Conservation (phyloP, 1,140 invertebrate genomes). For the Drosophila subpulchrella region DNA sequence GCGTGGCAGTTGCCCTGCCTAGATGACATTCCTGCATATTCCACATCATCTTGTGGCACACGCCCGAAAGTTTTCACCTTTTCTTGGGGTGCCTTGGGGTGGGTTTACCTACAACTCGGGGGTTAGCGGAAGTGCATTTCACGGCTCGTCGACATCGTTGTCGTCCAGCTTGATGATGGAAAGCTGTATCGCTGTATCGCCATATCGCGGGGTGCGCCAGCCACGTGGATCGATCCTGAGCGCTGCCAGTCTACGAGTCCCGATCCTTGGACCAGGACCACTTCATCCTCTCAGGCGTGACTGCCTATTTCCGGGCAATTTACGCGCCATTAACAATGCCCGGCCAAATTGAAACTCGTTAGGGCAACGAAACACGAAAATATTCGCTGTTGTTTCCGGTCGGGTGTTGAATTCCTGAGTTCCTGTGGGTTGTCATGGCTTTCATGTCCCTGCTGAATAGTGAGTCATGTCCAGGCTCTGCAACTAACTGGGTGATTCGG, state of each 20-base stretch:
- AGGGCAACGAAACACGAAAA: conserved; percentile 27
- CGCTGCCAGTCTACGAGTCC: not conserved
- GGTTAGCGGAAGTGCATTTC: conserved; percentile 80
- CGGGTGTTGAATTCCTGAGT: conserved; percentile 18
- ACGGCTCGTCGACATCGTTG: conserved; percentile 53
- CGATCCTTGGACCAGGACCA: conserved; percentile 36
- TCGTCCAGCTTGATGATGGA: conserved; percentile 27
- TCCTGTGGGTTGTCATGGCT: conserved; percentile 52
- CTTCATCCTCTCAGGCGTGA: conserved; percentile 75
- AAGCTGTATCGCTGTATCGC: not conserved
- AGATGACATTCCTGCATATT: conserved; percentile 55
- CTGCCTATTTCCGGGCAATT: conserved; percentile 69
- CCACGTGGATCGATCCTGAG: conserved; percentile 54
- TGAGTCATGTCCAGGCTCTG: conserved; percentile 23
- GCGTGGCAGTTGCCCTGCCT: conserved; percentile 53
- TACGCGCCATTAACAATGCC: conserved; percentile 53
- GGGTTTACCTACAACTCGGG: conserved; percentile 1
- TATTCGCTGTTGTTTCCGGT: conserved; percentile 67
- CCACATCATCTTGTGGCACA: conserved; percentile 46
- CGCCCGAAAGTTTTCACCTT: conserved; percentile 38
- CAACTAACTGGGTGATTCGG: not conserved
- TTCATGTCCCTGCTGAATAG: not conserved
- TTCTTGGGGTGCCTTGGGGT: conserved; percentile 4
- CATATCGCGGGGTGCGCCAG: conserved; percentile 62
- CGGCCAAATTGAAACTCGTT: conserved; percentile 58